Base-by-base conservation (phyloP, 2,888 invertebrate genomes). In the Nipponacmea schrenckii region DNA sequence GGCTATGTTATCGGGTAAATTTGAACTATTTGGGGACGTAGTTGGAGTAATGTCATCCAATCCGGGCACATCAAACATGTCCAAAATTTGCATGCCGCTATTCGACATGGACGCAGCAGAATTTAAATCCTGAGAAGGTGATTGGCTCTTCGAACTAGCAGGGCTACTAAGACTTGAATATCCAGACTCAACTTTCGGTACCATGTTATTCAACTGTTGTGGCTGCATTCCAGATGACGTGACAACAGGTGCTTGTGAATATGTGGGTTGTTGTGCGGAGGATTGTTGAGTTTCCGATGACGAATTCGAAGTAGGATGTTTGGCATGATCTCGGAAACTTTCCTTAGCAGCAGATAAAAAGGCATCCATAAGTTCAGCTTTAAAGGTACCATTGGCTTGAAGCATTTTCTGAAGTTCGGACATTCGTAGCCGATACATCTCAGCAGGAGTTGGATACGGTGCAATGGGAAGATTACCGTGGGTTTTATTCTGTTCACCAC, bases 341-440 rank as follows among this genome's bases (percentile, higher is more conserved):
- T 80, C 81, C 75, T 84, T 82, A 8, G 84, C 85, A 4, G 83
- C 85, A 12, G 81, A 78, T 31, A 84, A 77, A 71, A 84, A 85
- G 4, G 83, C 84, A 77, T 85, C 81, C 84, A 84, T 85, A 62
- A 85, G 77, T 64, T 85, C 85, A 1, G 83, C 80, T 75, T 84
- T 85, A 68, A 84, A 81, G 7, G 81, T 82, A 64, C 85, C 84
- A 70, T 85, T 84, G 76, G 82, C 82, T 69, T 84, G 84, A 26
- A 87, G 79, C 12, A 87, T 75, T 62, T 83, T 79, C 80, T 87
- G 86, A 68, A 87, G 79, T 72, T 87, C 87, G 8, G 83, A 85
- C 86, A 87, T 87, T 78, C 85, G 82, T 39, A 85, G 75, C 64
- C 83, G 79, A 75, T 83, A 82, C 56, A 86, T 75, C 67, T 86